These are phyloP conservation scores for Allygus modestus DNA, from an alignment of 2,888 invertebrate genomes.

Conservation along the genomic window DNA sequence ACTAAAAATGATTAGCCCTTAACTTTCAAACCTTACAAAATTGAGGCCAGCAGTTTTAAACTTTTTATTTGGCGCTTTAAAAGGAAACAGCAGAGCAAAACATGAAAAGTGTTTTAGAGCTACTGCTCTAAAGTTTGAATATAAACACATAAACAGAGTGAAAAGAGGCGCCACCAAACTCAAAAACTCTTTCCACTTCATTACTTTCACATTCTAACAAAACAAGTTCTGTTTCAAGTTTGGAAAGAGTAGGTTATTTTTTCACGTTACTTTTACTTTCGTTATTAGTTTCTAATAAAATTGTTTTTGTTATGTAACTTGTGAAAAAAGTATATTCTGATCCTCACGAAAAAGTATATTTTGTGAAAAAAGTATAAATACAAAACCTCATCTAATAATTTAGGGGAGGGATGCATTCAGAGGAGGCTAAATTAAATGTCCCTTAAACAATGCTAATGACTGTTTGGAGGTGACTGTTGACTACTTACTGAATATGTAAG, in stretches of 20 bases:
- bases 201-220: slow-evolving; percentile 14
- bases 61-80: slow-evolving; percentile 11
- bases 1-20: no score
- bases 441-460: no score
- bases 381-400: no score
- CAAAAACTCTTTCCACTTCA: slow-evolving; percentile 31
- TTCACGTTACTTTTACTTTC: neutral
- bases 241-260: neutral
- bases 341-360: no score
- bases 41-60: neutral
- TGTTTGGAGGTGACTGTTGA: no score
- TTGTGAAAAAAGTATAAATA: no score
- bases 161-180: slow-evolving; percentile 39
- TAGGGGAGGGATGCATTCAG: no score
- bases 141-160: slow-evolving; percentile 31
- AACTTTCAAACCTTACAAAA: neutral
- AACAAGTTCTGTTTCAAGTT: slow-evolving; percentile 8
- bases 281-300: no score
- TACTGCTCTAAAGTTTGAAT: slow-evolving; percentile 21
- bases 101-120: slow-evolving; percentile 41
- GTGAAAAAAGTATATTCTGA: no score
- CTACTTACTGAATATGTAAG: no score
- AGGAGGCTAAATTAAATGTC: no score
- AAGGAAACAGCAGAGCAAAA: slow-evolving; percentile 1
- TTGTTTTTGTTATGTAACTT: no score